These are phyloP conservation scores for Elephas maximus DNA, from an alignment of 2,113 vertebrate species.

Conservation along the genomic window DNA sequence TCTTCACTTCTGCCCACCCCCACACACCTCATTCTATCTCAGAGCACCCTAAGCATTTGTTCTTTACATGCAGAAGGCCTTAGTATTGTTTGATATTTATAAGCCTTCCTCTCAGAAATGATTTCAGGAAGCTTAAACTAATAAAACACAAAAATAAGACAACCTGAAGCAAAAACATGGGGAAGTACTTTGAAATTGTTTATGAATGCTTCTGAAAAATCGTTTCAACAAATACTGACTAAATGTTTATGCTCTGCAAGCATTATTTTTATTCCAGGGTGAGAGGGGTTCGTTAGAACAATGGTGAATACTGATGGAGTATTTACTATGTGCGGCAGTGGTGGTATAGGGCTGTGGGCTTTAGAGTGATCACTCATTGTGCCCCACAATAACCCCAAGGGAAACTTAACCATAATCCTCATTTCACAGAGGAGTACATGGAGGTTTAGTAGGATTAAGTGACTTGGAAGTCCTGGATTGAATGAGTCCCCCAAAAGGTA, in stretches of 20 bases:
- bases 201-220: background rate
- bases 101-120: background rate
- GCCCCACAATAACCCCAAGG: background rate
- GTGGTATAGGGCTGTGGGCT: fast-evolving
- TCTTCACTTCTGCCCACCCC: no score
- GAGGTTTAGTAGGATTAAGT: background rate
- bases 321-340: background rate
- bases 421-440: background rate
- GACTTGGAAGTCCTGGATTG: background rate
- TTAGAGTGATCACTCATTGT: fast-evolving
- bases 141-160: background rate
- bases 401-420: background rate
- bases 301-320: fast-evolving
- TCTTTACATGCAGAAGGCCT: background rate
- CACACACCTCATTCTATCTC: fast-evolving
- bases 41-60: fast-evolving
- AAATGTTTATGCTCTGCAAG: fast-evolving
- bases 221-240: no score
- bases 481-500: background rate
- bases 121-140: background rate
- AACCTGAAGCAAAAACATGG: background rate
- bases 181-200: background rate
- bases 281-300: fast-evolving
- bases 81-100: fast-evolving
- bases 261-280: fast-evolving